A percentile compares a stretch with the other conserved stretches of the same genome.
Evolutionary conservation across 1,140 invertebrate species (phyloP).

Genomic region (Latrodectus geometricus): DNA sequence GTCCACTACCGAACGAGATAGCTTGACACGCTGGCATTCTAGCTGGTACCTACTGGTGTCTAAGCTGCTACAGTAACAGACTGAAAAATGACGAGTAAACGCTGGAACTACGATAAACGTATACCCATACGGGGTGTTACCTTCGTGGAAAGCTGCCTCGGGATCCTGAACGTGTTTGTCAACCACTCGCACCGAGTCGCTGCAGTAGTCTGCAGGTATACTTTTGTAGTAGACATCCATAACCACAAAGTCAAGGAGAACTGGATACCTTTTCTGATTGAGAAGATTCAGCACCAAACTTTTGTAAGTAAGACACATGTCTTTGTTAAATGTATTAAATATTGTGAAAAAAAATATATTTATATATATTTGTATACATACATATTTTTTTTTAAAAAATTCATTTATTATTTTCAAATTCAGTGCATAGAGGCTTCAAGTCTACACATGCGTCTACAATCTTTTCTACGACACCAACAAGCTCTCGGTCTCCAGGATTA

Average conservation of each 20-base stretch:
- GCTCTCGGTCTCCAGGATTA: neutral
- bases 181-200: neutral
- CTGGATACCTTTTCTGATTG: neutral
- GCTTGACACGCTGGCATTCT: neutral
- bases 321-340: no score
- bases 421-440: no score
- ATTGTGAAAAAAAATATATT: no score
- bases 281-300: neutral
- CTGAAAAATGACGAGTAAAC: no score
- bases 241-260: neutral
- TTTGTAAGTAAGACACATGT: neutral
- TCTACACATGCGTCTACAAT: neutral
- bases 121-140: no score
- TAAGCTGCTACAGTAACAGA: no score
- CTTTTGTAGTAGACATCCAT: constrained; percentile 3
- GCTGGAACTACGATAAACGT: no score
- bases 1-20: neutral
- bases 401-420: no score
- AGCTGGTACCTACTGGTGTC: neutral
- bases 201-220: neutral
- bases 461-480: neutral
- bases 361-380: no score
- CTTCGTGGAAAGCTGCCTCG: no score
- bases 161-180: neutral
- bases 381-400: no score